Evolutionary conservation across 2,113 vertebrate species (phyloP), one percentile per base, ranked within the genome.

Genomic region (Anas platyrhynchos): DNA sequence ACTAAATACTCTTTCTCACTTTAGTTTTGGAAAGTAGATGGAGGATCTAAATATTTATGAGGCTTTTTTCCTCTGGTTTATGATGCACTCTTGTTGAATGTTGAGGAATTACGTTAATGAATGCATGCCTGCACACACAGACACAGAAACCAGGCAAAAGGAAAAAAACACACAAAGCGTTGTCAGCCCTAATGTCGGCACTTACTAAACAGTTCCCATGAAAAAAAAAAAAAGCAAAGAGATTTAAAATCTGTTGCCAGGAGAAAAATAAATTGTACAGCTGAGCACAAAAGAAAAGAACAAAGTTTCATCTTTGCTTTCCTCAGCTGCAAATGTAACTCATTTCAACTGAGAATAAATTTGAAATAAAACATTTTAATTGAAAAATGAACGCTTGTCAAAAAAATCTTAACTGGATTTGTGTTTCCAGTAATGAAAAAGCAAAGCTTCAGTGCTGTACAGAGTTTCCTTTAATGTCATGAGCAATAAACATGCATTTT

Each of bases 101-200:
- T 96, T 94, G 97, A 97, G 98, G 97, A 98, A 98, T 98, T 97
- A 96, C 94, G 82, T 97, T 98, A 98, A 98, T 98, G 98, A 98
- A 98, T 98, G 98, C 98, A 98, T 98, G 98, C 98, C 98, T 98
- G 98, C 98, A 96, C 98, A 97, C 98, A 97, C 96, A 96, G 95
- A 97, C 97, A 97, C 98, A 97, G 98, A 98, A 98, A 97, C 98
- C 96, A 67, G 93, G 98, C 98, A 97, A 96, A 96, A 92, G 95
- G 86, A 21, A 61, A 82, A 82, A 78, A 93, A 83, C 92, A 95
- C 96, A 97, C 94, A 98, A 93, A 90, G 97, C 97, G 72, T 94
- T 96, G 97, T 97, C 91, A 93, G 91, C 95, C 93, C 93, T 95
- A 95, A 91, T 96, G 97, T 96, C 54, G 31, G 96, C 89, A 48